Percentiles rank a stretch among this genome's conserved stretches.
phyloP scores from a whole-genome alignment of 2,797 vertebrate species.

The Enteromius treurensis region DNA sequence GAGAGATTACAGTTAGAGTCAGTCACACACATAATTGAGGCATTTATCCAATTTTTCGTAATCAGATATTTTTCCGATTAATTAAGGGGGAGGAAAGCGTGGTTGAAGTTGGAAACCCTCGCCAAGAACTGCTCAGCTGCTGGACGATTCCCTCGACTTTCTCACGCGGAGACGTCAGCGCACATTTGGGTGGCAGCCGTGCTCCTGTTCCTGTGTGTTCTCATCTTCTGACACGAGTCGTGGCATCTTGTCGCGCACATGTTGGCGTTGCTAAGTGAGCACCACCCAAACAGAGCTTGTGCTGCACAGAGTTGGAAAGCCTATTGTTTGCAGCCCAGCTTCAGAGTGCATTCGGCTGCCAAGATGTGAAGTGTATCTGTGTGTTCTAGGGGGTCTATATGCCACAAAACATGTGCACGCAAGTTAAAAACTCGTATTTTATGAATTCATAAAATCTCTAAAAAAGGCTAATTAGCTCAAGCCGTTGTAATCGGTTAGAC shows the following conservation, averaged over 20 bases:
- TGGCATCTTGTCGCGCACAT: constrained; percentile 62
- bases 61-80: constrained; percentile 32
- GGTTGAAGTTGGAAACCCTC: constrained; percentile 22
- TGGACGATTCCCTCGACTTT: constrained; percentile 29
- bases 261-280: constrained; percentile 48
- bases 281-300: constrained; percentile 48
- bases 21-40: constrained; percentile 37
- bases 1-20: constrained; percentile 39
- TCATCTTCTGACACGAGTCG: constrained; percentile 68
- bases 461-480: constrained; percentile 73
- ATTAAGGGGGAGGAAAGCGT: neutral
- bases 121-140: constrained; percentile 23
- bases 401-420: constrained; percentile 64
- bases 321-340: constrained; percentile 57
- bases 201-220: constrained; percentile 69
- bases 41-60: constrained; percentile 44
- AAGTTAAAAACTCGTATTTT: constrained; percentile 72
- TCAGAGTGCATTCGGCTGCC: constrained; percentile 20
- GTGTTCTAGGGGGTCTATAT: constrained; percentile 43
- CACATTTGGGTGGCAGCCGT: constrained; percentile 55
- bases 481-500: constrained; percentile 68
- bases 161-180: constrained; percentile 27
- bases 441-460: constrained; percentile 67
- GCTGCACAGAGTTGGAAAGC: constrained; percentile 66
- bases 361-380: constrained; percentile 37